Conservation (phyloP, 2,113 vertebrate species). For the Urocolius indicus region DNA sequence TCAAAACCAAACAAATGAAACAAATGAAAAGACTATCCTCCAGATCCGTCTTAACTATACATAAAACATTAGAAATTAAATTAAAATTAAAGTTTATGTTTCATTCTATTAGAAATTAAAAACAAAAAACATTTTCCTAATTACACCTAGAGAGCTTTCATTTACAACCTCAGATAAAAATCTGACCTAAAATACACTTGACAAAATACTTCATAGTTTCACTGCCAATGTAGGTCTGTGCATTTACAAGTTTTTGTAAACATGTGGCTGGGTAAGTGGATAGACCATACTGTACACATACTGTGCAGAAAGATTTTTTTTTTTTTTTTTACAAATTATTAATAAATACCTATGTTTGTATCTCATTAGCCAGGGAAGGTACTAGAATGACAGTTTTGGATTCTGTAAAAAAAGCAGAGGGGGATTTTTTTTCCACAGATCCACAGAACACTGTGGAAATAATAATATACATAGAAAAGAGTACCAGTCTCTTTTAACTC, state of each 20-base stretch:
- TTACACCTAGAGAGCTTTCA: not conserved
- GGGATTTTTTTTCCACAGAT: not conserved
- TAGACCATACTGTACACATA: not conserved
- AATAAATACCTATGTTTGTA: not conserved
- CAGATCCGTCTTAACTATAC: not conserved
- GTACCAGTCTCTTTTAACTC: not conserved
- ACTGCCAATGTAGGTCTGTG: not conserved
- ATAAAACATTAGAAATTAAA: not conserved
- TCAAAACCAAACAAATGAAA: not conserved
- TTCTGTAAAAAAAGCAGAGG: rapidly evolving
- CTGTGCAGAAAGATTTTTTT: not conserved
- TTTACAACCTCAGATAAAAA: not conserved
- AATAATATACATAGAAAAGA: not conserved
- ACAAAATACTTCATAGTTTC: not conserved
- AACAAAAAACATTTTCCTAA: not conserved
- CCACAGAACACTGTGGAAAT: not conserved
- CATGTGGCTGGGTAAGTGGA: not conserved
- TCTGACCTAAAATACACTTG: not conserved
- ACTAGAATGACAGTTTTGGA: not conserved
- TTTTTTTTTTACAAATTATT: not conserved
- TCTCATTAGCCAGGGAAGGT: not conserved
- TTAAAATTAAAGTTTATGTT: not conserved
- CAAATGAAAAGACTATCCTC: rapidly evolving
- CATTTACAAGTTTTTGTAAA: not conserved
- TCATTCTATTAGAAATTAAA: not conserved